Base-by-base conservation (phyloP, 2,797 vertebrate species). In the Psittacula derbiana region DNA sequence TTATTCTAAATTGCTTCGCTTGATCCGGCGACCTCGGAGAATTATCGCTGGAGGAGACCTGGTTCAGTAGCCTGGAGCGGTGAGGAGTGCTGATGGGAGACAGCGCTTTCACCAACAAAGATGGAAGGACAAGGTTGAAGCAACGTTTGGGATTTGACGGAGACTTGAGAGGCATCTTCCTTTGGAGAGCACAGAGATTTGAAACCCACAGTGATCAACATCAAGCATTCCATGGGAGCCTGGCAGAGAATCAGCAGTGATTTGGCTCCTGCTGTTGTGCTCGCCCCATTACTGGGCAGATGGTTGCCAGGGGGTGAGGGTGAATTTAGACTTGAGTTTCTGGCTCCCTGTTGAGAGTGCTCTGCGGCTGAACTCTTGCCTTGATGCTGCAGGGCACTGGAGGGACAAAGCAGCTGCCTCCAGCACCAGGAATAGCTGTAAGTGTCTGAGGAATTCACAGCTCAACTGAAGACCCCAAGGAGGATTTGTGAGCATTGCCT, bases 1-100 rank as follows among this genome's bases (percentile, higher is more conserved):
- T 95, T 96, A 69, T 87, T 96, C 92, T 86, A 93, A 94, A 97
- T 97, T 97, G 95, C 92, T 97, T 96, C 46, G 6, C 79, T 97
- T 97, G 93, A 96, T 92, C 67, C 1, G 0, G 10, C 1, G 93
- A 95, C 92, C 96, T 69, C 4, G 1, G 80, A 88, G 66, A 97
- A 94, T 96, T 93, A 96, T 94, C 90, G 12, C 80, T 5, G 4
- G 53, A 61, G 92, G 84, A 69, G 89, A 43, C 31, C 40, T 38
- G 76, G 78, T 92, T 96, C 65, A 4, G 86, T 84, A 31, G 55
- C 87, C 4, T 5, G 87, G 79, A 93, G 95, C 49, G 1, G 18
- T 1, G 24, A 83, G 67, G 57, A 88, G 25, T 1, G 0, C 1
- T 36, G 84, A 23, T 44, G 25, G 74, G 44, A 91, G 60, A 30